Evolutionary conservation across 1,140 invertebrate species (phyloP), one percentile per base, ranked within the genome.

Genomic region (Drosophila fuyamai): DNA sequence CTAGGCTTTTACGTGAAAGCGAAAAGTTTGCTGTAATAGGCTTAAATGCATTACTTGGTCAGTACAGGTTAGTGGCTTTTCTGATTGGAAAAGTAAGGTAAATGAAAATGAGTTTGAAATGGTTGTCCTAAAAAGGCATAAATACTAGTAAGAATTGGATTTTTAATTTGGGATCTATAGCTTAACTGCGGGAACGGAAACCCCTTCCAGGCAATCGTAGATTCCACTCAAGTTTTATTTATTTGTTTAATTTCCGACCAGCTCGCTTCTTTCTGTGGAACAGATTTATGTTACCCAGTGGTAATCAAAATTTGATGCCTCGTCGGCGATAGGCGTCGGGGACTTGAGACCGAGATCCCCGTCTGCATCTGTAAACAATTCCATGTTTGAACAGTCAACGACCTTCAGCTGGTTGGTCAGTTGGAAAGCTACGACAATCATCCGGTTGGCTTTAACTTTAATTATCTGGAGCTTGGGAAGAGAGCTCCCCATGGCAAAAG

Each of bases 281-380:
- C 36, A 71, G 65, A 70, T 58, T 50, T 48, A 71, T 70, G 60
- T 35, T 66, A 41, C 65, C 60, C 65, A 53, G 60, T 53, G 66
- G 51, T 71, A 71, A 71, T 71, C 67, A 71, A 71, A 58, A 71
- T 50, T 58, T 71, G 65, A 71, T 71, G 67, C 65, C 51, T 70
- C 51, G 60, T 8, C 59, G 29, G 27, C 58, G 58, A 67, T 63
- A 67, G 59, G 59, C 35, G 10, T 43, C 63, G 59, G 46, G 44
- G 63, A 62, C 62, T 32, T 32, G 35, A 41, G 43, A 35, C 32
- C 13, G 13, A 54, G 48, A 32, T 13, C 40, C 41, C 6, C 41
- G 16, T 70, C 36, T 71, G 51, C 50, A 70, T 70, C 67, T 57
- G 35, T 58, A 55, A 68, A 71, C 53, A 48, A 41, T 71, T 50